Base-by-base conservation (phyloP, 1,140 invertebrate species). In the Meloidogyne hapla region DNA sequence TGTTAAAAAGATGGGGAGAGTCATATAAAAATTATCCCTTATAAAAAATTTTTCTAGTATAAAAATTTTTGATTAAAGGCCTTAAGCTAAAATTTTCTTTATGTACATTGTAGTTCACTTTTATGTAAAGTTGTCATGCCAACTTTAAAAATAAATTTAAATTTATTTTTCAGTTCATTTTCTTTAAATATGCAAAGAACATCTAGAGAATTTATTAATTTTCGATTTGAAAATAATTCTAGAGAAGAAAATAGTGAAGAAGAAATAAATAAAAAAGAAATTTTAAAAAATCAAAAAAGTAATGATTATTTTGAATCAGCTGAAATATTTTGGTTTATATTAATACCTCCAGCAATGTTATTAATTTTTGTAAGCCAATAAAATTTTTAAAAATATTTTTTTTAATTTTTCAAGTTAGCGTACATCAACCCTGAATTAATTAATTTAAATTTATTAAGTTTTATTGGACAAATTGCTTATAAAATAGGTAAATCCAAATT, bases 121-220 rank as follows among this genome's bases (percentile, higher is more conserved):
- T n/a, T n/a, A n/a, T n/a, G n/a, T n/a, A n/a, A n/a, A n/a, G n/a
- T n/a, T n/a, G n/a, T n/a, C n/a, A n/a, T n/a, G n/a, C n/a, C n/a
- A n/a, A n/a, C n/a, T n/a, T n/a, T n/a, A n/a, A n/a, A n/a, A n/a
- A n/a, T n/a, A n/a, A n/a, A n/a, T 33, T 6, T 33, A 33, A 33
- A 33, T 6, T 33, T 6, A 33, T 26, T 65, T 79, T 81, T 68
- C 28, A 80, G 76, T 48, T 25, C 40, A 23, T 70, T 75, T 12
- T 63, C 80, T 2, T 15, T 78, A 45, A 74, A 80, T 63, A 79
- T 82, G 66, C 77, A 83, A 62, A 72, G 69, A 42, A 66, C 79
- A 10, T 56, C 70, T 23, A 81, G 81, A 25, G 82, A 84, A 40
- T 83, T 77, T 70, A 56, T 83, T n/a, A 80, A 84, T 61, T 77